phyloP scores from a whole-genome alignment of 2,113 vertebrate species.

The Taxidea taxus region DNA sequence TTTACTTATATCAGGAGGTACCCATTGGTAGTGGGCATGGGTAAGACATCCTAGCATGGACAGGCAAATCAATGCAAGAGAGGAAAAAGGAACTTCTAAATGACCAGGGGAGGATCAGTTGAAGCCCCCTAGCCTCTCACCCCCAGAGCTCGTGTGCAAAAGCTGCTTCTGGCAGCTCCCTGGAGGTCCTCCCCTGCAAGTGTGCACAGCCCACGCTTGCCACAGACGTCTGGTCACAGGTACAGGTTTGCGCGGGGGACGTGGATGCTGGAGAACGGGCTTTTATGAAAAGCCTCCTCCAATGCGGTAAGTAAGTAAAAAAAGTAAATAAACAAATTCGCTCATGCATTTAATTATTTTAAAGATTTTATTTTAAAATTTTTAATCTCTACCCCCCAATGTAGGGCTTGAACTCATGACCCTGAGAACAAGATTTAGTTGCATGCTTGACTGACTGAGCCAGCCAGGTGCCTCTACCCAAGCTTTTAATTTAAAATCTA shows the following conservation, averaged over 20 bases:
- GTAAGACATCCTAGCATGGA: neutral
- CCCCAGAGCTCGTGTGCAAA: neutral
- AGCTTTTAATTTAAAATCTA: neutral
- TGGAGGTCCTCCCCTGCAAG: too few relatives aligned
- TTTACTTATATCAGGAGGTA: neutral
- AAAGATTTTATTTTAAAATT: neutral
- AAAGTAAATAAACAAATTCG: neutral
- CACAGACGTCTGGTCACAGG: too few relatives aligned
- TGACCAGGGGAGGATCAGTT: accelerated
- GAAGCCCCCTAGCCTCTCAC: neutral
- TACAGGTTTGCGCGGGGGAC: too few relatives aligned
- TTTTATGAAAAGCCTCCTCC: neutral
- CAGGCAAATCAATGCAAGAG: neutral
- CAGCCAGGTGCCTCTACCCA: neutral
- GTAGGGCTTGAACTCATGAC: neutral
- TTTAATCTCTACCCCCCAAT: neutral
- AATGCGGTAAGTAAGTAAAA: neutral
- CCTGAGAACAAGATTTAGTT: neutral
- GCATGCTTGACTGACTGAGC: neutral
- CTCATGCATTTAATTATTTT: neutral
- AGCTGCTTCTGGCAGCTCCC: too few relatives aligned
- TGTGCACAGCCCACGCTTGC: too few relatives aligned
- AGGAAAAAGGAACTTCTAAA: neutral
- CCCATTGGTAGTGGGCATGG: neutral
- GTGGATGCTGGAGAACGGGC: too few relatives aligned